Percentiles rank a stretch among this genome's conserved stretches.
These are phyloP conservation scores for Leucosticte australis DNA, from an alignment of 2,113 vertebrate genomes.

Conservation along the genomic window DNA sequence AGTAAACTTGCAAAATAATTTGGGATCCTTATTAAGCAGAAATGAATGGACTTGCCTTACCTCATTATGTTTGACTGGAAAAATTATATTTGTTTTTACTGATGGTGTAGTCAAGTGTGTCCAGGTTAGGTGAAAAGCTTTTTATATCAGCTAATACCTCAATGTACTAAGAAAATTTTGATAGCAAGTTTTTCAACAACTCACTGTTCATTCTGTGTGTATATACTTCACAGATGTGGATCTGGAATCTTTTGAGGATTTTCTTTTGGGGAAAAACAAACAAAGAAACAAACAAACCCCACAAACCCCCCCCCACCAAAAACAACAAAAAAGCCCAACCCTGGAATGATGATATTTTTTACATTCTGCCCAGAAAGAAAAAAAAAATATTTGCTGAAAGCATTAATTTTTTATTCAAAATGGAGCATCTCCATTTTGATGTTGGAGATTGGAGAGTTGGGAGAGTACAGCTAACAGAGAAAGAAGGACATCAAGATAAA, in stretches of 20 bases:
- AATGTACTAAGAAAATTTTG: background rate
- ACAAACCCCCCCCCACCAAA: too few species aligned
- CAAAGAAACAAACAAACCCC: too few species aligned
- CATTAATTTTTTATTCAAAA: background rate
- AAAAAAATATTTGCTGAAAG: background rate
- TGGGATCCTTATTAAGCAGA: background rate
- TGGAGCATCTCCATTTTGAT: background rate
- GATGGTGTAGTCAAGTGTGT: background rate
- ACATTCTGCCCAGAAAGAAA: background rate
- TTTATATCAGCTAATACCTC: background rate
- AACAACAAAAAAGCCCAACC: too few species aligned
- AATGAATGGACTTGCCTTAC: background rate
- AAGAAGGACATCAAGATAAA: background rate
- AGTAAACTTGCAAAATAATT: background rate
- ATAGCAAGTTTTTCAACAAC: background rate
- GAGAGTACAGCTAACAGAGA: background rate
- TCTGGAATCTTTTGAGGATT: background rate
- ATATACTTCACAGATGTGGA: constrained; percentile 36
- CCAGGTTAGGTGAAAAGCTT: background rate
- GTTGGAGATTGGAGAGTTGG: background rate
- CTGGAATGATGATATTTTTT: background rate
- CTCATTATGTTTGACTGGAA: background rate
- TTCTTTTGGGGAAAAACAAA: background rate
- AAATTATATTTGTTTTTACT: background rate
- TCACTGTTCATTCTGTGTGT: background rate